phyloP scores from a whole-genome alignment of 35 echinoderm and acorn worm species.

The Nesometra sesokonis region DNA sequence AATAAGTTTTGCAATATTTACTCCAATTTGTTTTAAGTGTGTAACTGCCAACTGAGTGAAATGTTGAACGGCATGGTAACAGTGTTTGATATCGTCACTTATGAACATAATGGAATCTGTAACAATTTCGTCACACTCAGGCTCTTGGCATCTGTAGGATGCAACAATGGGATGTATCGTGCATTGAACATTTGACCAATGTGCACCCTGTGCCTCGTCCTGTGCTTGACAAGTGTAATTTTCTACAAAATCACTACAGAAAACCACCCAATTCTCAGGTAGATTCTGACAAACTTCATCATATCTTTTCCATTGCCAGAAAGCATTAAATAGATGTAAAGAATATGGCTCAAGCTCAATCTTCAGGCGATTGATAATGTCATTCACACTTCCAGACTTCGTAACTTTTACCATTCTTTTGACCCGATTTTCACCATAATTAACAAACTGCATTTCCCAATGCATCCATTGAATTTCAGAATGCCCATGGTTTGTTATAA shows the following conservation, averaged over 20 bases:
- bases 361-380: neutral
- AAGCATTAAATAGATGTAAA: slow-evolving; percentile 8
- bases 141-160: slow-evolving; percentile 7
- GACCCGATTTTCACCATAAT: too few species aligned
- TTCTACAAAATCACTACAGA: slow-evolving; percentile 32
- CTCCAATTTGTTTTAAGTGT: neutral
- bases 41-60: neutral
- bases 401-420: neutral
- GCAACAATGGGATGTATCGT: slow-evolving; percentile 39
- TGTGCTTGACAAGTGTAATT: slow-evolving; percentile 22
- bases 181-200: slow-evolving; percentile 15
- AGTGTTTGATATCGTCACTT: slow-evolving; percentile 18
- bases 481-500: too few species aligned
- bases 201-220: slow-evolving; percentile 25
- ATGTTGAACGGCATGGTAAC: slow-evolving; percentile 20
- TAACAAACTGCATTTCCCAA: too few species aligned
- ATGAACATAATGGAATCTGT: slow-evolving; percentile 2
- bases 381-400: neutral
- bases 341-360: slow-evolving; percentile 3
- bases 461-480: too few species aligned
- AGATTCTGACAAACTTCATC: neutral
- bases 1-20: slow-evolving; percentile 11
- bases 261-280: slow-evolving; percentile 9
- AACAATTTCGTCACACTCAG: neutral
- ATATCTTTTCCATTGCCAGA: slow-evolving; percentile 4